A percentile compares a stretch with the other conserved stretches of the same genome.
These are phyloP conservation scores for Desoria tigrina DNA, from an alignment of 2,888 invertebrate species.

Conservation along the genomic window DNA sequence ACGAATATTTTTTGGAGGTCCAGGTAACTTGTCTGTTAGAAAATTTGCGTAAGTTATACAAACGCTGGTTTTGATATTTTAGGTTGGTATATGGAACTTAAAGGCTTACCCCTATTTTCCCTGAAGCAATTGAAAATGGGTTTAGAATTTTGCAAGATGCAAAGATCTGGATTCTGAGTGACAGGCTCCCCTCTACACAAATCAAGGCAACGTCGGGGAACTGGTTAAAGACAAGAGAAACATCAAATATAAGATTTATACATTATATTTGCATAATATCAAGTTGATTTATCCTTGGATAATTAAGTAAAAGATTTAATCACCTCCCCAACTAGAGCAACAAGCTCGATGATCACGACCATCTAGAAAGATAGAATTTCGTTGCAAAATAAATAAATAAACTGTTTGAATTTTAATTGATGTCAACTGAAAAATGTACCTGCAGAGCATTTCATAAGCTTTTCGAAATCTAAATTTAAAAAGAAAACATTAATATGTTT, in stretches of 20 bases:
- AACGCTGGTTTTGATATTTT: conserved; percentile 3
- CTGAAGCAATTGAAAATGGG: conserved; percentile 80
- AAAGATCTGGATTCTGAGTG: conserved; percentile 65
- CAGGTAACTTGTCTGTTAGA: conserved; percentile 67
- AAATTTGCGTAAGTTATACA: background rate
- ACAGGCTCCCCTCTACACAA: conserved; percentile 80
- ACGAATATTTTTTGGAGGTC: conserved; percentile 71
- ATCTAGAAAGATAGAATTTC: conserved; percentile 58
- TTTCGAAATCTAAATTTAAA: conserved; percentile 85
- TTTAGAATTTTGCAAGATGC: conserved; percentile 72
- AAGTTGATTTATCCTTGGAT: no score
- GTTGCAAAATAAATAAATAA: no score
- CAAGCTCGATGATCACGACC: conserved; percentile 78
- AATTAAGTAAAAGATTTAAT: no score
- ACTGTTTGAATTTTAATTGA: no score
- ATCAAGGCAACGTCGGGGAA: conserved; percentile 65
- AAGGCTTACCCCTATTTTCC: conserved; percentile 67
- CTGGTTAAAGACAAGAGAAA: no score
- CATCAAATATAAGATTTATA: no score
- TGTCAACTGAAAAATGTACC: conserved; percentile 61
- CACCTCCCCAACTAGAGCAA: conserved; percentile 74
- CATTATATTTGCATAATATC: no score
- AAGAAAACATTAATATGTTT: no score
- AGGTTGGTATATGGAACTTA: background rate
- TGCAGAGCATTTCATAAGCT: conserved; percentile 82